Evolutionary conservation across 2,113 vertebrate genomes (phyloP).

Genomic region (Anarhynchus alexandrinus): DNA sequence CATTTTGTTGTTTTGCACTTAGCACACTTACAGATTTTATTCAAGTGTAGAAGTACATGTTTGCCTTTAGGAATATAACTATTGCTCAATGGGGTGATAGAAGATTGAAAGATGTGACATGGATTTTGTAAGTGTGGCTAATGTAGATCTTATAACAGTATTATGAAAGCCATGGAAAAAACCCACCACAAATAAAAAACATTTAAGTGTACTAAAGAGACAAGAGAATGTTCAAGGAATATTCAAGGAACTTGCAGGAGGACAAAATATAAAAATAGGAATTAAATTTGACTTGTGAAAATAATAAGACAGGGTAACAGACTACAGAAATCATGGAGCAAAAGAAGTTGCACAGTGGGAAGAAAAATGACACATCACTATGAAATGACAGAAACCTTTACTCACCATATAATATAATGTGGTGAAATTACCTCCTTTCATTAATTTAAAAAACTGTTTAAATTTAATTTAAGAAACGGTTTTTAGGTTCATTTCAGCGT

Average conservation of each 20-base stretch:
- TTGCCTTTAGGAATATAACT: neutral
- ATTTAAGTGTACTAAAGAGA: neutral
- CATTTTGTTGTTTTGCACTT: neutral
- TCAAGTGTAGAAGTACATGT: neutral
- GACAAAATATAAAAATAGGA: neutral
- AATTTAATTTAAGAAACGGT: neutral
- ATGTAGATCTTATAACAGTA: neutral
- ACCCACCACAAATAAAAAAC: neutral
- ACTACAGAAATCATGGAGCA: neutral
- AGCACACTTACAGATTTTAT: neutral
- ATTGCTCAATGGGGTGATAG: neutral
- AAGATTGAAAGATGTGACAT: neutral
- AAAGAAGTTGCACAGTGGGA: neutral
- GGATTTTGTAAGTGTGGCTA: neutral
- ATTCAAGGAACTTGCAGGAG: slow-evolving; percentile 2
- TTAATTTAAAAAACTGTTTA: neutral
- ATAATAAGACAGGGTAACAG: neutral
- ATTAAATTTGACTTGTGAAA: neutral
- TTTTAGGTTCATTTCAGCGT: neutral
- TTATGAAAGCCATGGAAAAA: neutral
- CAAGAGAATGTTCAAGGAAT: neutral
- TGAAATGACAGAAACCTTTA: neutral
- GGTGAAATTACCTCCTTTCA: neutral
- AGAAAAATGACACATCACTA: neutral
- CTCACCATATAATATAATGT: neutral